Conservation (phyloP, 2,888 invertebrate genomes). For the Candidula unifasciata region DNA sequence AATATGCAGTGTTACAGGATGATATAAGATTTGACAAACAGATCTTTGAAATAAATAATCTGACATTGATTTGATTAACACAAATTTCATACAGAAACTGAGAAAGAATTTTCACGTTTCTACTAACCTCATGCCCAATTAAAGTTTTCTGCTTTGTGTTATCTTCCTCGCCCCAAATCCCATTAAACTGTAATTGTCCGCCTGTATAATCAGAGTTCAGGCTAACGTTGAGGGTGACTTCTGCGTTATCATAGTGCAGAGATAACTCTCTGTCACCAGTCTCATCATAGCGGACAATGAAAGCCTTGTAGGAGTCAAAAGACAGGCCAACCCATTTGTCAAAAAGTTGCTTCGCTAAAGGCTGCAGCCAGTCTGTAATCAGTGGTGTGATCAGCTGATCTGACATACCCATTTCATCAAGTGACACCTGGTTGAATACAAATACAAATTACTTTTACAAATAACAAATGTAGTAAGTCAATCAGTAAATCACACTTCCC, state of each 20-base stretch:
- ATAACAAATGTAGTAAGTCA: no score
- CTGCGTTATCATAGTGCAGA: constrained; percentile 79
- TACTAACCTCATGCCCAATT: constrained; percentile 37
- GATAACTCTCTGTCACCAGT: constrained; percentile 76
- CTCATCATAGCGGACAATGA: constrained; percentile 77
- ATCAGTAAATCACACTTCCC: no score
- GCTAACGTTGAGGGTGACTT: constrained; percentile 78
- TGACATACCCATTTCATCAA: constrained; percentile 78
- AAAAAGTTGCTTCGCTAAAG: constrained; percentile 73
- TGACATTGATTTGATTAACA: neutral
- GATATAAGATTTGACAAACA: neutral
- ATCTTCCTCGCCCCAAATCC: constrained; percentile 66
- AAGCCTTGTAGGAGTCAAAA: constrained; percentile 79
- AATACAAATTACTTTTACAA: no score
- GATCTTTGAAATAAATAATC: neutral
- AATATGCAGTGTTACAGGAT: no score
- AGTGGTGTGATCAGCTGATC: constrained; percentile 74
- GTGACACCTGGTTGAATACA: constrained; percentile 68
- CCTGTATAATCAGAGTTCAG: constrained; percentile 75
- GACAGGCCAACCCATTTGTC: constrained; percentile 75
- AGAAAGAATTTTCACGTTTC: neutral
- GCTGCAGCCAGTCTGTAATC: constrained; percentile 74
- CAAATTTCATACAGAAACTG: neutral
- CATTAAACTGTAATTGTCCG: constrained; percentile 77
- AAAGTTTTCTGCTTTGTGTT: neutral